Evolutionary conservation across 1,140 invertebrate species (phyloP), one percentile per base, ranked within the genome.

Genomic region (Copidosoma floridanum): DNA sequence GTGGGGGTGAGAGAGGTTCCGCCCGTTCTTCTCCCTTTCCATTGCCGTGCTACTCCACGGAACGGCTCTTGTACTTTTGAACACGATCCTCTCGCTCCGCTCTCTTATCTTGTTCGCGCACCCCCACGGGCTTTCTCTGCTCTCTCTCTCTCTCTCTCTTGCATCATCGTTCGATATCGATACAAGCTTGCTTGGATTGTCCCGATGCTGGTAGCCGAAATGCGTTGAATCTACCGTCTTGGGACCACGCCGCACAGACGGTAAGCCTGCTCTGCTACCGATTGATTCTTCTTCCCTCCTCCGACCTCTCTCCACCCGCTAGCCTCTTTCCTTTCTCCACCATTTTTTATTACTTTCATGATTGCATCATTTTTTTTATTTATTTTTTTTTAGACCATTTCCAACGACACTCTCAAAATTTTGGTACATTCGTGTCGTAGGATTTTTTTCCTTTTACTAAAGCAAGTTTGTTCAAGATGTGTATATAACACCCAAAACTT

Each of bases 51-150:
- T 55, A 35, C 46, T 40, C 24, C 35, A 23, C 52, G 40, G 50
- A 58, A 52, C 53, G 52, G 58, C 48, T 59, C 58, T 53, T 43
- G 58, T 61, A 65, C 58, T 51, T 61, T 65, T 65, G 56, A 65
- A 61, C 63, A 57, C 63, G 63, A 58, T 58, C 56, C 56, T 21
- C n/a, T n/a, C n/a, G n/a, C n/a, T n/a, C n/a, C 50, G 35, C 20
- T 32, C 32, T 29, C 54, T 57, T 57, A 57, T 57, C 54, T 57
- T 20, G 7, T 41, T 46, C 41, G 20, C 44, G 46, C 46, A 5
- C 35, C 37, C 26, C 37, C 26, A 16, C 37, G 46, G 46, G 56
- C 56, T 59, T 59, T 61, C 46, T 59, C 53, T 26, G 27, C 46
- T 38, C 46, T 43, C 26, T 52, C 51, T 12, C 29, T 12, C 6